Evolutionary conservation across 2,888 invertebrate genomes (phyloP), one percentile per base, ranked within the genome.

Genomic region (Synanthedon vespiformis): DNA sequence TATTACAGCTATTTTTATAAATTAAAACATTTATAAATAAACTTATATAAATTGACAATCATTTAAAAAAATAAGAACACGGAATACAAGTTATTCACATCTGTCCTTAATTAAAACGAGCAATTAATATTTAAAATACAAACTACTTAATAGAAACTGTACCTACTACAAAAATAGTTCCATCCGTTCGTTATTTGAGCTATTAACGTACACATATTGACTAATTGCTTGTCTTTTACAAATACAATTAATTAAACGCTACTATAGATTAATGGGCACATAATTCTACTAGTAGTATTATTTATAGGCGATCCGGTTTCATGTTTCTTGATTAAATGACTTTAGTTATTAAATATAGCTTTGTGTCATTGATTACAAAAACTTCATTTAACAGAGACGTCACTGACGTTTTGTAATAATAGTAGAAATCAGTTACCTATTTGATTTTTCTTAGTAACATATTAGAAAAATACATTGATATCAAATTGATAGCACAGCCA

Each of bases 161-260:
- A 34, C 2, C 2, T 34, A 34, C 13, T n/a, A n/a, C n/a, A 44
- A 44, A 44, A 44, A 44, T 44, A 44, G 14, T 14, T 44, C 44
- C 44, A 44, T 44, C 44, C 44, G 44, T 44, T 34, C 44, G 3
- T 44, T 34, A 44, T 44, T 13, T 44, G 44, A 44, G 44, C 6
- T 44, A 44, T 44, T 44, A 44, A 44, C 14, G 12, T 13, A 44
- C 13, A 14, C 14, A 12, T 48, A 48, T 22, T 48, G 48, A 48
- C 18, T 48, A 48, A 48, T 48, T 48, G 22, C 48, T 48, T 48
- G 48, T 48, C 64, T 68, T 67, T 68, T 65, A 62, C 63, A 57
- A 59, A 60, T 57, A 56, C 48, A 66, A 67, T 70, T 70, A 68
- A 74, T 67, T 67, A 64, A 48, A 40, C 18, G 6, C 53, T 14